Evolutionary conservation across 2,888 invertebrate species (phyloP), one percentile per base, ranked within the genome.

Genomic region (Drosophila pseudotalamancana): DNA sequence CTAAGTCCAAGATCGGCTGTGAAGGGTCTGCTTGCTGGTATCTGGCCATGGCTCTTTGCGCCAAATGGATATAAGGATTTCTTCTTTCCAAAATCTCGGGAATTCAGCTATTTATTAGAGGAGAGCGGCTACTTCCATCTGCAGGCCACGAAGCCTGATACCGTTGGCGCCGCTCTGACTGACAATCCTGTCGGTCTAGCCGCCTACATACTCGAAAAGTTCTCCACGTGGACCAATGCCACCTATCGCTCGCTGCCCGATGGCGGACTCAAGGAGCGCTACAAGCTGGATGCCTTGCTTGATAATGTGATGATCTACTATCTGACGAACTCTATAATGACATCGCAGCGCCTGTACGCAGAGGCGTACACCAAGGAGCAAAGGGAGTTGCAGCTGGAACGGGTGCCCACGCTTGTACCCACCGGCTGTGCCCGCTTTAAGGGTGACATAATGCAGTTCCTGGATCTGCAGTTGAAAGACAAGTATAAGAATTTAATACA

Each of bases 191-290:
- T 95, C 0, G 98, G 97, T 0, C 91, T 98, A 59, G 97, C 97
- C 0, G 96, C 96, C 0, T 98, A 98, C 85, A 95, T 98, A 50
- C 90, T 98, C 9, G 98, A 98, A 85, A 98, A 98, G 90, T 97
- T 97, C 91, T 94, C 93, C 86, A 94, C 83, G 5, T 96, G 91
- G 95, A 96, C 92, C 90, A 95, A 92, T 90, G 94, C 77, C 0
- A 88, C 90, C 0, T 92, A 92, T 84, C 92, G 90, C 14, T 83
- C 91, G 0, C 91, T 93, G 0, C 88, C 90, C 0, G 95, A 96
- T 84, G 96, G 96, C 0, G 95, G 94, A 2, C 90, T 96, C 0
- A 92, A 92, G 4, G 92, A 93, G 63, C 78, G 81, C 31, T 94
- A 92, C 77, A 91, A 93, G 0, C 72, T 93, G 54, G 94, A 94